Conservation (phyloP, 2,888 invertebrate species). For the Chloroclysta siterata region DNA sequence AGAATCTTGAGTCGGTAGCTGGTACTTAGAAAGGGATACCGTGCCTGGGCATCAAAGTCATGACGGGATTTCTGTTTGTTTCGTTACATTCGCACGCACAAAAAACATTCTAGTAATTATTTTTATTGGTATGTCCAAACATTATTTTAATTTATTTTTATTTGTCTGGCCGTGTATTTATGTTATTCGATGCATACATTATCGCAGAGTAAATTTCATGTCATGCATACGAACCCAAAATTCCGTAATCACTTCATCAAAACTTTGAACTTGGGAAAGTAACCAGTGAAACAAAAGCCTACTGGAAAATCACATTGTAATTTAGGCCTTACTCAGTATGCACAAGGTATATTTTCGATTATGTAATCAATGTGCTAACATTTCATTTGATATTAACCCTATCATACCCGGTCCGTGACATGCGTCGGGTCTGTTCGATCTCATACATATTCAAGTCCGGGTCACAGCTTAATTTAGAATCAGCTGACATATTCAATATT, state of each 20-base stretch:
- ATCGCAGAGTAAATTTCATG: slow-evolving; percentile 3
- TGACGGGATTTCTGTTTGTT: too few relatives aligned
- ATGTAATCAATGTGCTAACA: slow-evolving; percentile 42
- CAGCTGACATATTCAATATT: slow-evolving; percentile 1
- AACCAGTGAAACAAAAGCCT: slow-evolving; percentile 31
- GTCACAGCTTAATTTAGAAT: slow-evolving; percentile 15
- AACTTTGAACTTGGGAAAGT: slow-evolving; percentile 41
- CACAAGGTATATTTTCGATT: slow-evolving; percentile 28
- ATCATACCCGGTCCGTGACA: slow-evolving; percentile 59
- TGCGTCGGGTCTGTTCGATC: slow-evolving; percentile 53
- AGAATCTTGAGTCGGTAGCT: too few relatives aligned
- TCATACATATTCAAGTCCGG: slow-evolving; percentile 44
- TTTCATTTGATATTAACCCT: slow-evolving; percentile 56
- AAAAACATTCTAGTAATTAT: too few relatives aligned
- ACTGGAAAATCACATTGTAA: slow-evolving; percentile 12
- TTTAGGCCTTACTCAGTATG: slow-evolving; percentile 10
- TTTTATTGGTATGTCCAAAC: too few relatives aligned
- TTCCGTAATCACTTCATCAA: slow-evolving; percentile 43
- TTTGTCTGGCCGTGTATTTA: not conserved
- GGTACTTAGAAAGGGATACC: too few relatives aligned
- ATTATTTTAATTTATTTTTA: not conserved
- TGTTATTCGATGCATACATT: not conserved
- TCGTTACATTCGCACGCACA: too few relatives aligned
- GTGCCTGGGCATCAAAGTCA: too few relatives aligned
- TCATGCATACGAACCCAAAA: slow-evolving; percentile 22